Base-by-base conservation (phyloP, 2,888 invertebrate species). In the Tanypteryx hageni region DNA sequence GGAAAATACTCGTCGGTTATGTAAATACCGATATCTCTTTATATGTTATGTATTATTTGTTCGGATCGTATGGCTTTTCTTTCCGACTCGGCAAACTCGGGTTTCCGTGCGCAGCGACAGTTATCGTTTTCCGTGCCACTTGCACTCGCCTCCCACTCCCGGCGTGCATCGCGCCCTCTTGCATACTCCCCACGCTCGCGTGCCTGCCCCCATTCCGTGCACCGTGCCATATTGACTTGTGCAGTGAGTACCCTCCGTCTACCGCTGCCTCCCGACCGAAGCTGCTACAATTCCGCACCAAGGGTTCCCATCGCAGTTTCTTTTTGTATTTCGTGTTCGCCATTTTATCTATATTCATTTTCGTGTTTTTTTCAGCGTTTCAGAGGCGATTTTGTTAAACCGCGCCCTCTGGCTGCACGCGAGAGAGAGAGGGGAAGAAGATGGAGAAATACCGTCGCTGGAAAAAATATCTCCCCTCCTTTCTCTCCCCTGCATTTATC, bases 401-500 rank as follows among this genome's bases (percentile, higher is more conserved):
- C 76, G 76, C 76, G 76, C 76, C 76, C 76, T 76, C 76, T 13
- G 76, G 76, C 27, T 27, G 76, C 76, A 76, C 76, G 76, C 76
- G 27, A 76, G 64, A 14, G 64, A n/a, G 8, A 64, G 76, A 27
- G 22, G 2, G 44, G 5, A 44, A 44, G 44, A 44, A 5, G 44
- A 5, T 44, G 44, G 44, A 44, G 44, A 44, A 44, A 44, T 44
- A 44, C 44, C 5, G 44, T 44, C 44, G 44, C 44, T 44, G 44
- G 5, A 44, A 44, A 44, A 44, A 44, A 3, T 44, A 1, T 44
- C 44, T 44, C 44, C 44, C 44, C 5, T 1, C 44, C 44, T 44
- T 44, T 44, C 44, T 44, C 44, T 44, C n/a, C n/a, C n/a, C n/a
- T n/a, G n/a, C n/a, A n/a, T n/a, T n/a, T n/a, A n/a, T n/a, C 44